These are phyloP conservation scores for Drosophila ironensis DNA, from an alignment of 1,140 invertebrate species.

Conservation along the genomic window DNA sequence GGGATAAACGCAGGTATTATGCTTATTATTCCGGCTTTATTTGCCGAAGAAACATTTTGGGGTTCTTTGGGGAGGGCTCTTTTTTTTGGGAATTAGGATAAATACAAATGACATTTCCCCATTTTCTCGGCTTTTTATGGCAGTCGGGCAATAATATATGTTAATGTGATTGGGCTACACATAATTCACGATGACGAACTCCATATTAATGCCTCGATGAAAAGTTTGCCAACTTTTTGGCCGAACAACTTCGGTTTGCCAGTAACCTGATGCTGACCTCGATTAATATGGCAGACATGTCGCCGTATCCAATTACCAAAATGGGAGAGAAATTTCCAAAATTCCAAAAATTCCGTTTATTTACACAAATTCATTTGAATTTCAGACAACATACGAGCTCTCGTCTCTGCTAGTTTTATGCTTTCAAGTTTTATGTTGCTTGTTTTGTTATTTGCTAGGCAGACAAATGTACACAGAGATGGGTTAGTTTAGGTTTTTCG, in stretches of 20 bases:
- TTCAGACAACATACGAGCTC: constrained; percentile 40
- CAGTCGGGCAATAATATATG: constrained; percentile 41
- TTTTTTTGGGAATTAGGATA: constrained; percentile 38
- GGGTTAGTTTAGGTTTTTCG: constrained; percentile 23
- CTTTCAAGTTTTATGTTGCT: no score
- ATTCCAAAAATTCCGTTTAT: constrained; percentile 74
- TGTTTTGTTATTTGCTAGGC: constrained; percentile 44
- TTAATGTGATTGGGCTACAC: constrained; percentile 54
- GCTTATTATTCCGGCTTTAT: constrained; percentile 11
- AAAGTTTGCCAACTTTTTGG: background rate
- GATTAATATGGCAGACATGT: background rate
- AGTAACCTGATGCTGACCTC: background rate
- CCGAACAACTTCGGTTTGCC: background rate
- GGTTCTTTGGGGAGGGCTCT: background rate
- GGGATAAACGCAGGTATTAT: constrained; percentile 53
- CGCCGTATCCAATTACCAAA: constrained; percentile 19
- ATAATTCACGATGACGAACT: constrained; percentile 9
- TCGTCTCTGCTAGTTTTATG: background rate
- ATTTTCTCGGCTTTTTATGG: constrained; percentile 5
- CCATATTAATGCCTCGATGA: background rate
- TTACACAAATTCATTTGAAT: constrained; percentile 63
- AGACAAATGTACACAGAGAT: constrained; percentile 57
- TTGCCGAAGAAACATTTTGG: constrained; percentile 7
- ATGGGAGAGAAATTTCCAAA: constrained; percentile 16
- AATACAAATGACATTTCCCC: constrained; percentile 42